These are phyloP conservation scores for Enchytraeus crypticus DNA, from an alignment of 2,888 invertebrate genomes.

Conservation along the genomic window DNA sequence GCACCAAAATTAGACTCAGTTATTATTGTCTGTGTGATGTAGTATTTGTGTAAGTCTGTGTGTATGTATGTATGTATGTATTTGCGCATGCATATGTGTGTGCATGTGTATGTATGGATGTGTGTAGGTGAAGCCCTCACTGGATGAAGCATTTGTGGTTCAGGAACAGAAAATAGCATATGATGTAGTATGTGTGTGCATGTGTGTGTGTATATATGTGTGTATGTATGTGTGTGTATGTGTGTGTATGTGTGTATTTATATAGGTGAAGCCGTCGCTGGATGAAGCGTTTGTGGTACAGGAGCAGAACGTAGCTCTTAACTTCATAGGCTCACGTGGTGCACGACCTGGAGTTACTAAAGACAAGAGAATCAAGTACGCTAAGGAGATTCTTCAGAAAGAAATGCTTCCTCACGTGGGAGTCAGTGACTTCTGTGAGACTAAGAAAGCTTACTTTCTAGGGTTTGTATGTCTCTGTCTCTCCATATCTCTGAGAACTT, in stretches of 20 bases:
- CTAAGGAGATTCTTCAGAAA: conserved; percentile 96
- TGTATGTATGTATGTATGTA: too few species aligned
- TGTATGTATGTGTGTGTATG: too few species aligned
- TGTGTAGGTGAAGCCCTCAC: conserved; percentile 73
- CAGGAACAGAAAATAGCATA: conserved; percentile 96
- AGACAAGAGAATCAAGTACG: conserved; percentile 97
- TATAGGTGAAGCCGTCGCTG: conserved; percentile 80
- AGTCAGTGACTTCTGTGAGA: conserved; percentile 98
- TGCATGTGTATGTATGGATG: too few species aligned
- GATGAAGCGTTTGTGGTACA: conserved; percentile 99
- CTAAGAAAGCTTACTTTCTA: conserved; percentile 95
- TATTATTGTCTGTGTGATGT: too few species aligned
- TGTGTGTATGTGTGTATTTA: too few species aligned
- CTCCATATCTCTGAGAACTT: too few species aligned
- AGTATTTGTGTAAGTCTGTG: too few species aligned
- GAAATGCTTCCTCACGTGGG: conserved; percentile 99
- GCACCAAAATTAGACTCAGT: too few species aligned
- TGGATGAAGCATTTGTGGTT: conserved; percentile 98
- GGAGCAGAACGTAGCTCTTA: conserved; percentile 94
- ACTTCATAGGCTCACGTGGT: conserved; percentile 95
- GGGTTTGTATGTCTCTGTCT: conserved; percentile 53
- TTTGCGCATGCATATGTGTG: too few species aligned
- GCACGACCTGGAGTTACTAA: conserved; percentile 96
- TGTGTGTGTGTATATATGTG: too few species aligned
- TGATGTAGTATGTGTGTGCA: too few species aligned